Percentiles rank a stretch among this genome's conserved stretches.
Evolutionary conservation across 2,888 invertebrate species (phyloP).

Genomic region (Nemotelus pantherinus): DNA sequence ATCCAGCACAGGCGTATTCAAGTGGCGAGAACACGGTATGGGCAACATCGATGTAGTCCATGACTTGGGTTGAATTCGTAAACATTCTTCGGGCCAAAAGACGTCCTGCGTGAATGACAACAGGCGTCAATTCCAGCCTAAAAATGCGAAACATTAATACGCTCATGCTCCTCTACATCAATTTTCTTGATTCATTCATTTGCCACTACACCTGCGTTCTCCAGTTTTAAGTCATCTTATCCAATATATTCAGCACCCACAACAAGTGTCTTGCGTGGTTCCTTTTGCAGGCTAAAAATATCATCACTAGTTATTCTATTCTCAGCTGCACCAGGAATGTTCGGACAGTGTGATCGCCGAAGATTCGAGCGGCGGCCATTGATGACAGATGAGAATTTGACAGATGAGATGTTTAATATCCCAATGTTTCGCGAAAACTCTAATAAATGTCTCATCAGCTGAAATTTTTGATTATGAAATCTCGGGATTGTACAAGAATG

Average conservation of each 20-base stretch:
- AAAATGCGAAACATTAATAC: too few relatives aligned
- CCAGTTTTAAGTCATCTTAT: conserved; percentile 78
- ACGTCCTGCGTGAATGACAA: conserved; percentile 91
- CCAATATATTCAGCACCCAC: conserved; percentile 71
- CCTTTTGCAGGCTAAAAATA: conserved; percentile 82
- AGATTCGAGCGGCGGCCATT: too few relatives aligned
- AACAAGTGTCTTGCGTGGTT: conserved; percentile 82
- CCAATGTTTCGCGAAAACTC: too few relatives aligned
- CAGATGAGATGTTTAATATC: too few relatives aligned
- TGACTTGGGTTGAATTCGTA: conserved; percentile 68
- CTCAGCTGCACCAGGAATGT: conserved; percentile 87
- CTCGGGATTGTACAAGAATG: too few relatives aligned
- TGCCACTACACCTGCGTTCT: conserved; percentile 53
- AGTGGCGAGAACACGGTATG: conserved; percentile 96
- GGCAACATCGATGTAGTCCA: conserved; percentile 89
- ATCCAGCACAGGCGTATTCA: conserved; percentile 97
- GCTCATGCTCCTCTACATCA: too few relatives aligned
- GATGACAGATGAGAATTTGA: too few relatives aligned
- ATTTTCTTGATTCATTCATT: too few relatives aligned
- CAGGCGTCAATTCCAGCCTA: conserved; percentile 78
- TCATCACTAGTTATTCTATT: conserved; percentile 93
- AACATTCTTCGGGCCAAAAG: conserved; percentile 82
- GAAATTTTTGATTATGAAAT: too few relatives aligned
- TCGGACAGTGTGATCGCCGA: conserved; percentile 86
- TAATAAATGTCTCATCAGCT: too few relatives aligned